phyloP scores from a whole-genome alignment of 2,797 vertebrate genomes.

The Sitta carolinensis region DNA sequence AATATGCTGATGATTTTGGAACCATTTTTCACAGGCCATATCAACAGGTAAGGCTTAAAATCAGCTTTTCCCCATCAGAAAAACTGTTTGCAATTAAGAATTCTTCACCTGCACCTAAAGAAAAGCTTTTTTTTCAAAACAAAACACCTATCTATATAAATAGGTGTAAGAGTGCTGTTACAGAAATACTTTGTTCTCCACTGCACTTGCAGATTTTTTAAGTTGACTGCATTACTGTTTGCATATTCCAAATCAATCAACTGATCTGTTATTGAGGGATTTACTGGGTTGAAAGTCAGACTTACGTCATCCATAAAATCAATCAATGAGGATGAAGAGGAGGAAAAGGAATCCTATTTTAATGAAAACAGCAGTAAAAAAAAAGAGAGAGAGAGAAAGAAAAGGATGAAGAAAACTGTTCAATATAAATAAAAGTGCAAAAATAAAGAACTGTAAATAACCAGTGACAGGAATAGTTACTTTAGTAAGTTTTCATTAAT shows the following conservation, averaged over 20 bases:
- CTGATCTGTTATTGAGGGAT: conserved; percentile 63
- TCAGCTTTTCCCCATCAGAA: neutral
- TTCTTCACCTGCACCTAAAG: neutral
- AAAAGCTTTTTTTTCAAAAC: neutral
- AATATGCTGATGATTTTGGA: neutral
- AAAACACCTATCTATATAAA: neutral
- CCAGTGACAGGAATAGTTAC: conserved; percentile 48
- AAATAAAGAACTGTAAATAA: conserved; percentile 71
- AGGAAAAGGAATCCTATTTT: conserved; percentile 94
- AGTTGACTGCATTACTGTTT: conserved; percentile 71
- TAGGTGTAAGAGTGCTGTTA: neutral
- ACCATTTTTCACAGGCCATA: neutral
- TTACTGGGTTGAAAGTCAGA: conserved; percentile 78
- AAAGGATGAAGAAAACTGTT: conserved; percentile 73
- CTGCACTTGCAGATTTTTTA: conserved; percentile 24
- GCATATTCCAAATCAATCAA: conserved; percentile 68
- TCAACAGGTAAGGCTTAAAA: neutral
- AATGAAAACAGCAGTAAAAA: conserved; percentile 82
- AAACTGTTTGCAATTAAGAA: neutral
- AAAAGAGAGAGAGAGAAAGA: conserved; percentile 71
- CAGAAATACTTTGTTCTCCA: neutral
- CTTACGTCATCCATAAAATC: conserved; percentile 98
- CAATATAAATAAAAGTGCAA: conserved; percentile 71
- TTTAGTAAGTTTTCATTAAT: conserved; percentile 27
- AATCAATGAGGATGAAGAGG: conserved; percentile 96